Percentiles rank a stretch among this genome's conserved stretches.
Conservation (phyloP, 1,140 invertebrate species). For the Oncopeltus fasciatus region DNA sequence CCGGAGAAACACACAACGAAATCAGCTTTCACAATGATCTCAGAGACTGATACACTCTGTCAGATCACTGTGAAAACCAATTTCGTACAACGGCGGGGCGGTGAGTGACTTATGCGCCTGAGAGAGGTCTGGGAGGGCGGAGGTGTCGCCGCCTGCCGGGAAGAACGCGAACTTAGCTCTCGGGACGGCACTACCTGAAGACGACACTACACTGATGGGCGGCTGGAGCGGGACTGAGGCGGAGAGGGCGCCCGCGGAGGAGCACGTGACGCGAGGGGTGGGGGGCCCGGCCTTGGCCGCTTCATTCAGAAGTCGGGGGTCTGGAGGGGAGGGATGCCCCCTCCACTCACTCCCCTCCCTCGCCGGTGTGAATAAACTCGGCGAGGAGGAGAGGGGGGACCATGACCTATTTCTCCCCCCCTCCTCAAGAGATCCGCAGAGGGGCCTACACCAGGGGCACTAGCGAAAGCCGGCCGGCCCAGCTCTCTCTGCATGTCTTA, state of each 20-base stretch:
- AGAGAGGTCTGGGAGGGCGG: not conserved
- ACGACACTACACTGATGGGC: not conserved
- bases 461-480: too few species aligned
- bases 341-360: too few species aligned
- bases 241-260: not conserved
- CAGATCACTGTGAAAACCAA: conserved; percentile 21
- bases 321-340: not conserved
- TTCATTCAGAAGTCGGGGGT: not conserved
- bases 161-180: not conserved
- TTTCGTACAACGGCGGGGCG: conserved; percentile 14
- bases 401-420: conserved; percentile 1
- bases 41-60: conserved; percentile 16
- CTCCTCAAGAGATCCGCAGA: too few species aligned
- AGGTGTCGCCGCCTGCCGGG: not conserved
- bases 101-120: not conserved
- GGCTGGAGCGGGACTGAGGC: not conserved
- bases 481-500: too few species aligned
- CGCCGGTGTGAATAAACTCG: too few species aligned
- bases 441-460: too few species aligned
- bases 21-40: conserved; percentile 22
- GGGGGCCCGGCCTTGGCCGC: not conserved
- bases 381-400: conserved; percentile 1
- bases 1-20: conserved; percentile 10
- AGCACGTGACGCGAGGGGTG: not conserved
- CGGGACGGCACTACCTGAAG: not conserved